Conservation (phyloP, 2,888 invertebrate genomes). For the Tromatobia lineatoria region DNA sequence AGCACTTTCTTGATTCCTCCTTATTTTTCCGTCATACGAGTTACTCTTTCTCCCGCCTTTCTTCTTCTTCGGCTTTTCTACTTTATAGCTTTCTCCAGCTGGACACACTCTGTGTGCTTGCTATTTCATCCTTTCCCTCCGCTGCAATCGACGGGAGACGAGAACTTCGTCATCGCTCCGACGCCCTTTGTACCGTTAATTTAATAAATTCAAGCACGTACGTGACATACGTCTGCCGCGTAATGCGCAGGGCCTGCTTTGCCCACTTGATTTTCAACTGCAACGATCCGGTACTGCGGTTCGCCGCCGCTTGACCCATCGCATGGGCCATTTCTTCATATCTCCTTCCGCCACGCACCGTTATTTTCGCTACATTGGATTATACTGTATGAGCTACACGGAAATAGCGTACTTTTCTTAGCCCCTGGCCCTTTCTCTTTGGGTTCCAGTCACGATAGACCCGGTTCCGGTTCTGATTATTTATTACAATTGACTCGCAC, state of each 20-base stretch:
- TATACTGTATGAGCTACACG: constrained; percentile 15
- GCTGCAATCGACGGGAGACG: not conserved
- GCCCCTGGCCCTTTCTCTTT: constrained; percentile 7
- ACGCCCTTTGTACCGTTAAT: constrained; percentile 69
- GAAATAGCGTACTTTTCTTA: constrained; percentile 12
- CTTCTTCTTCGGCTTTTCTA: constrained; percentile 24
- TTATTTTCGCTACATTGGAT: constrained; percentile 29
- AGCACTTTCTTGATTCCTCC: constrained; percentile 1
- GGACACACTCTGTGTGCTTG: constrained; percentile 10
- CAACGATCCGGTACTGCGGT: constrained; percentile 46
- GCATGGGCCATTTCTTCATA: constrained; percentile 46
- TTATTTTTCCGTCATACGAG: constrained; percentile 5
- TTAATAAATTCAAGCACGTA: constrained; percentile 63
- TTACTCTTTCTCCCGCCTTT: not conserved
- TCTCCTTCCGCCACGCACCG: constrained; percentile 54
- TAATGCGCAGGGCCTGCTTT: constrained; percentile 15
- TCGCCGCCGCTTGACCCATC: constrained; percentile 42
- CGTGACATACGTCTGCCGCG: constrained; percentile 11
- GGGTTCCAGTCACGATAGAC: constrained; percentile 21
- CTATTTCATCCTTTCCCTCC: constrained; percentile 50
- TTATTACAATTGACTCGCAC: constrained; percentile 31
- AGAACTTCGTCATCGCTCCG: constrained; percentile 32
- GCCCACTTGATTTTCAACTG: constrained; percentile 14
- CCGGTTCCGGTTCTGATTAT: constrained; percentile 49
- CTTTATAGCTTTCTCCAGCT: constrained; percentile 22